Conservation (phyloP, 2,797 vertebrate species). For the Jordanella pulchra region DNA sequence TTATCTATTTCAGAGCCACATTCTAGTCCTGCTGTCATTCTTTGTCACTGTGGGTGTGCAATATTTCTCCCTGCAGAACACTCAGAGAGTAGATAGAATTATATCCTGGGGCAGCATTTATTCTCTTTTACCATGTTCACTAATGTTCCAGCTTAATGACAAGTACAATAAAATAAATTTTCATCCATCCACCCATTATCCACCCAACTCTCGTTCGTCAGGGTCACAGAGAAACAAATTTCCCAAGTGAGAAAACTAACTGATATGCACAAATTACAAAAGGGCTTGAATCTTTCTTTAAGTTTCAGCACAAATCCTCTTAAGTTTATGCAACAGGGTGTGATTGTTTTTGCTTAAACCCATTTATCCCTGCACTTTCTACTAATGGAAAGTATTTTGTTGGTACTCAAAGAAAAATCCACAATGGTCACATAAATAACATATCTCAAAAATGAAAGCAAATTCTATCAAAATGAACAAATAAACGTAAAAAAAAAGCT, state of each 20-base stretch:
- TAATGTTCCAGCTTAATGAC: conserved; percentile 8
- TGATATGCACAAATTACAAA: background rate
- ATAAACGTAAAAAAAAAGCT: too few species aligned
- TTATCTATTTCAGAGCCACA: conserved; percentile 31
- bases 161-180: conserved; percentile 2
- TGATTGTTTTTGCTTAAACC: conserved; percentile 1
- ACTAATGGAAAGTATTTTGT: too few species aligned
- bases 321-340: conserved; percentile 20
- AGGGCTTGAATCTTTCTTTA: background rate
- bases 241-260: background rate
- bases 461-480: too few species aligned
- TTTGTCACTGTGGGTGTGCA: conserved; percentile 29
- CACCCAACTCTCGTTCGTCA: too few species aligned
- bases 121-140: conserved; percentile 13
- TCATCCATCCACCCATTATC: too few species aligned
- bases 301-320: background rate
- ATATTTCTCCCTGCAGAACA: conserved; percentile 46
- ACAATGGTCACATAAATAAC: too few species aligned
- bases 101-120: conserved; percentile 11
- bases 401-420: too few species aligned
- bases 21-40: conserved; percentile 29
- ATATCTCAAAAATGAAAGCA: too few species aligned
- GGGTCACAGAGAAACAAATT: background rate
- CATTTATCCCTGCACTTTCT: background rate
- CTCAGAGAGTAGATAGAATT: conserved; percentile 35